Evolutionary conservation across 2,888 invertebrate genomes (phyloP).

Genomic region (Timandra comae): DNA sequence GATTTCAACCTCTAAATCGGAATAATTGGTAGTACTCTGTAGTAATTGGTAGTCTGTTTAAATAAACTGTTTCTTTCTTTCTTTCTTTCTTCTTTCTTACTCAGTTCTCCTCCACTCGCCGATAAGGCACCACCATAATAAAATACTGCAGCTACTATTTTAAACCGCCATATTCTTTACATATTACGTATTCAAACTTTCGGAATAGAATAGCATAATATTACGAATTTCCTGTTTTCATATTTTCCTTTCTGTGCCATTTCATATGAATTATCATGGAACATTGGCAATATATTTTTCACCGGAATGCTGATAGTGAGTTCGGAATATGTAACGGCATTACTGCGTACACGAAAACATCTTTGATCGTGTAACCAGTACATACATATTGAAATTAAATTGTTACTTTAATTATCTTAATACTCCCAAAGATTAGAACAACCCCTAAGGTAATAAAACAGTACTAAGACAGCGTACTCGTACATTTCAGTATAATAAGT

Average conservation of each 20-base stretch:
- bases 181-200: constrained; percentile 11
- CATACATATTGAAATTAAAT: no score
- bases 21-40: constrained; percentile 11
- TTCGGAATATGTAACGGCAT: constrained; percentile 4
- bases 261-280: constrained; percentile 14
- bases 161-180: constrained; percentile 8
- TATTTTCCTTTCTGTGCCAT: constrained; percentile 8
- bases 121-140: constrained; percentile 7
- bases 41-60: no score
- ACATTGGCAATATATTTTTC: constrained; percentile 10
- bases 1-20: constrained; percentile 9
- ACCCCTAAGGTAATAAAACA: no score
- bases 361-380: no score
- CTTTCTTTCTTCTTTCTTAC: no score
- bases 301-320: constrained; percentile 1
- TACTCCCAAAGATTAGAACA: no score
- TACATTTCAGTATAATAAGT: no score
- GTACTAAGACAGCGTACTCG: no score
- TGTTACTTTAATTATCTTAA: no score
- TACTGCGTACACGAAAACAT: constrained; percentile 1
- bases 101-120: constrained; percentile 8
- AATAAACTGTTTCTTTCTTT: no score
- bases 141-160: constrained; percentile 7
- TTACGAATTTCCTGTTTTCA: constrained; percentile 12
- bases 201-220: constrained; percentile 9